phyloP scores from a whole-genome alignment of 2,113 vertebrate species.

The Perca fluviatilis region DNA sequence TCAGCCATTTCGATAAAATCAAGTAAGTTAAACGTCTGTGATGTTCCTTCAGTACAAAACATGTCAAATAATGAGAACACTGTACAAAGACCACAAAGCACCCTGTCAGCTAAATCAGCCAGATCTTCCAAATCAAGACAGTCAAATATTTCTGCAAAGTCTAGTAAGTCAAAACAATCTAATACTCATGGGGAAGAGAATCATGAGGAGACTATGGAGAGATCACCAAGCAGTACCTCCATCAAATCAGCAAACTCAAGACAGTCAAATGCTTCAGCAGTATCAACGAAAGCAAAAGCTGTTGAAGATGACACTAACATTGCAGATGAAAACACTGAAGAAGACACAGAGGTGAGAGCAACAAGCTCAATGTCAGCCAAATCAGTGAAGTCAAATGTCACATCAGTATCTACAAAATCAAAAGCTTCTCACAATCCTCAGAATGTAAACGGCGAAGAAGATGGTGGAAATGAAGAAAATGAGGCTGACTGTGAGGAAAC shows the following conservation, averaged over 20 bases:
- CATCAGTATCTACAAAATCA: conserved; percentile 52
- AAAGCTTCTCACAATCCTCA: conserved; percentile 16
- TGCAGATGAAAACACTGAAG: conserved; percentile 29
- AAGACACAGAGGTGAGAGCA: conserved; percentile 29
- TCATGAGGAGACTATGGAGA: neutral
- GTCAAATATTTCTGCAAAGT: conserved; percentile 44
- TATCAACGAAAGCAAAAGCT: conserved; percentile 42
- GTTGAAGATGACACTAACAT: conserved; percentile 1
- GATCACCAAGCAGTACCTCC: conserved; percentile 53
- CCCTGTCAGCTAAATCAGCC: conserved; percentile 61
- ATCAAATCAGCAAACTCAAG: conserved; percentile 65
- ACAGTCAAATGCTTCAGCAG: conserved; percentile 28
- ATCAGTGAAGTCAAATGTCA: conserved; percentile 65
- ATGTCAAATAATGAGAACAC: conserved; percentile 23
- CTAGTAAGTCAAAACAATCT: conserved; percentile 26
- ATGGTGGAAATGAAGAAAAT: conserved; percentile 18
- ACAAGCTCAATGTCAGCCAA: conserved; percentile 62
- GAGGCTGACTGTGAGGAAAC: conserved; percentile 3
- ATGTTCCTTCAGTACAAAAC: conserved; percentile 10
- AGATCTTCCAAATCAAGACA: conserved; percentile 55
- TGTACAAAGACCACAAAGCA: conserved; percentile 54
- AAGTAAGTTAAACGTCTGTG: conserved; percentile 45
- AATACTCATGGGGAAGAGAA: conserved; percentile 15
- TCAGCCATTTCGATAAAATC: conserved; percentile 67
- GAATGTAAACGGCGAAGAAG: conserved; percentile 8